Percentiles rank a stretch among this genome's conserved stretches.
phyloP scores from a whole-genome alignment of 2,888 invertebrate genomes.

The Philereme transversata region DNA sequence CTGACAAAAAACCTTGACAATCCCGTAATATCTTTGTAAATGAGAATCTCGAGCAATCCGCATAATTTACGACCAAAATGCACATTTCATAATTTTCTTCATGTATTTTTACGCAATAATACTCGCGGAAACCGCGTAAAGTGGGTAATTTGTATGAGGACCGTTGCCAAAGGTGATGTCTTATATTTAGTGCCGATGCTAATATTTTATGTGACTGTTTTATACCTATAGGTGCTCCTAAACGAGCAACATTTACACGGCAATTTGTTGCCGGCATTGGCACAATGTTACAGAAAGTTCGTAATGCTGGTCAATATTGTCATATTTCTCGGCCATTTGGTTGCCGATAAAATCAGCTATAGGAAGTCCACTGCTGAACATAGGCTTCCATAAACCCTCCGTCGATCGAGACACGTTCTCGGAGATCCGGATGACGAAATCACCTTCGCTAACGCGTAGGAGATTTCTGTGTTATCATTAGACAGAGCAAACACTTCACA shows the following conservation, averaged over 20 bases:
- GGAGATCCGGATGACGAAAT: too few species aligned
- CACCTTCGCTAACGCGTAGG: too few species aligned
- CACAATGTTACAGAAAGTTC: too few species aligned
- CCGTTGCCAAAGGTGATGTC: constrained; percentile 37
- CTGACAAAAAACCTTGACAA: constrained; percentile 13
- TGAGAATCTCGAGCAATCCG: constrained; percentile 17
- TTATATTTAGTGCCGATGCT: constrained; percentile 31
- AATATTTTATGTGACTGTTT: constrained; percentile 34
- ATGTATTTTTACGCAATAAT: constrained; percentile 38
- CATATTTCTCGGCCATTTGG: too few species aligned
- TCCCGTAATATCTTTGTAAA: constrained; percentile 11
- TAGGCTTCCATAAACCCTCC: too few species aligned
- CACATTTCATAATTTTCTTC: constrained; percentile 30
- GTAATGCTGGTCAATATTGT: too few species aligned
- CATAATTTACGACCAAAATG: constrained; percentile 32
- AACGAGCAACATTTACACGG: neutral
- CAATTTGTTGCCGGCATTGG: neutral
- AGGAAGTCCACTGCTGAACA: too few species aligned
- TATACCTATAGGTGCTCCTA: constrained; percentile 15
- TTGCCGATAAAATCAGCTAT: too few species aligned
- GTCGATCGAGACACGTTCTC: too few species aligned
- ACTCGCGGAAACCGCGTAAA: constrained; percentile 36
- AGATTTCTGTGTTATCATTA: too few species aligned
- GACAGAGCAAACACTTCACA: too few species aligned
- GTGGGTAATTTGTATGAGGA: constrained; percentile 36